Conservation (phyloP, 2,113 vertebrate species). For the Clarias gariepinus region DNA sequence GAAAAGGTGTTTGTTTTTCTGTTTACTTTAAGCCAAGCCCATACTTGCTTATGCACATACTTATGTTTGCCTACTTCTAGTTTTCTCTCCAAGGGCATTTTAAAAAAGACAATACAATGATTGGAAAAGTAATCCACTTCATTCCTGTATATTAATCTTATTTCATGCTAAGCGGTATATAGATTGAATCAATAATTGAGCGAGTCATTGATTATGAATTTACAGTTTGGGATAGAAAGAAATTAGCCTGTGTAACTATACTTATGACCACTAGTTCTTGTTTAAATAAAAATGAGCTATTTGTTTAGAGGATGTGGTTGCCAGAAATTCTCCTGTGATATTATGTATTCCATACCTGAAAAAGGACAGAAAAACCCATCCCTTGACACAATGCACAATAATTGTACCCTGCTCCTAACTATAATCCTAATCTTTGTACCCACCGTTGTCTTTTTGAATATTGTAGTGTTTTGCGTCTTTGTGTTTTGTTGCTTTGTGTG, state of each 20-base stretch:
- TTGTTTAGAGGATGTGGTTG: background rate
- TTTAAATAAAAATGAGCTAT: background rate
- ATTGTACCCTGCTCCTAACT: background rate
- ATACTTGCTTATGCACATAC: background rate
- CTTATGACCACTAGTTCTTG: background rate
- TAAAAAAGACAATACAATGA: background rate
- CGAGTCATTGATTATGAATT: background rate
- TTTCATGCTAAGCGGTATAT: background rate
- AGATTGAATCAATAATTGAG: no score
- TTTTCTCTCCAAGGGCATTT: background rate
- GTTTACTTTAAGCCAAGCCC: background rate
- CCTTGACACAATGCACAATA: background rate
- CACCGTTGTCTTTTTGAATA: background rate
- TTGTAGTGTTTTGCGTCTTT: background rate
- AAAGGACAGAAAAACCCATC: background rate
- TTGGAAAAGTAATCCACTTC: background rate
- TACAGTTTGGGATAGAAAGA: background rate
- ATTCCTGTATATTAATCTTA: background rate
- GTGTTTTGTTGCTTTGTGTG: background rate
- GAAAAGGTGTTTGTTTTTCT: background rate
- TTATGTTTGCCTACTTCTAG: background rate
- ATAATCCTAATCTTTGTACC: background rate
- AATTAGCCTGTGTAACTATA: background rate
- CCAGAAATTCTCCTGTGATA: background rate
- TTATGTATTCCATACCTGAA: background rate